Evolutionary conservation across 2,797 vertebrate species (phyloP), one percentile per base, ranked within the genome.

Genomic region (Coregonus sp.): DNA sequence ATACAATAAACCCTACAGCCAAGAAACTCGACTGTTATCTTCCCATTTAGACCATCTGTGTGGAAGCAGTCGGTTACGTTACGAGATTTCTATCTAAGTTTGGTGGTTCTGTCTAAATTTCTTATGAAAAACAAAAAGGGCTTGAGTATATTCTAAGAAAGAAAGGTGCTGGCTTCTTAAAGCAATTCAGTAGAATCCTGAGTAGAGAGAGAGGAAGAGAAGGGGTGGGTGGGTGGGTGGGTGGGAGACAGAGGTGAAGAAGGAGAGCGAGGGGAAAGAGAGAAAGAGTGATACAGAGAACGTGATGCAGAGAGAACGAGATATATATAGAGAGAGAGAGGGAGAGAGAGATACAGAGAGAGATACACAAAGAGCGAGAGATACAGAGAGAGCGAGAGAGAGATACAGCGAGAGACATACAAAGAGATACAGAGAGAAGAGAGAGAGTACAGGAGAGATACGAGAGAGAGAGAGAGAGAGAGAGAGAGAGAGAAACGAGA

Each of bases 21-120:
- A 91, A 88, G 74, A 83, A 83, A 81, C 78, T 77, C 67, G 50
- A 15, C 69, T 76, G 52, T 82, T 78, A 83, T 75, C 14, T 12
- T 77, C 80, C 81, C 70, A 66, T 59, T 85, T 78, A 78, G 84
- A 81, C 77, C 77, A 86, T 84, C 78, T 47, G 40, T 47, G 40
- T 81, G 81, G 73, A 67, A 79, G 70, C 73, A 82, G 70, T 50
- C 51, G 11, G 4, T 56, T 76, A n/a, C 63, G 69, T 74, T 79
- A 70, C 72, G 40, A 47, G 70, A 66, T 59, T 81, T 75, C 75
- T 78, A 11, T 75, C 75, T 78, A 11, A 12, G 40, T 35, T 12
- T 69, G 18, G 72, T 1, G 29, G 5, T 12, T 11, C 76, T 85
- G 74, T 61, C 33, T 81, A 65, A 67, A 76, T 77, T 80, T 75